Conservation (phyloP, 1,140 invertebrate genomes). For the Scaptomyza graminum region DNA sequence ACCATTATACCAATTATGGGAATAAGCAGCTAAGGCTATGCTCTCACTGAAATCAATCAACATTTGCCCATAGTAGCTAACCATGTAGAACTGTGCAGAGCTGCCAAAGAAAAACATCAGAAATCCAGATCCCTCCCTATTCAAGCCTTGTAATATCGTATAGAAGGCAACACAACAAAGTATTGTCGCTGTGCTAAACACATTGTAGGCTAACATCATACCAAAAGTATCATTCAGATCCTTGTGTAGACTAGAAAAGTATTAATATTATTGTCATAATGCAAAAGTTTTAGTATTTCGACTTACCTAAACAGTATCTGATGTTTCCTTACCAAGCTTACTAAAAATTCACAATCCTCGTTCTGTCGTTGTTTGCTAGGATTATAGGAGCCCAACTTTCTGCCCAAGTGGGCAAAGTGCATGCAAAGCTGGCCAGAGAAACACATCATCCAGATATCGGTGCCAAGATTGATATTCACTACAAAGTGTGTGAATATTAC, state of each 20-base stretch:
- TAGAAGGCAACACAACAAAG: slow-evolving; percentile 48
- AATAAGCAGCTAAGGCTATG: slow-evolving; percentile 46
- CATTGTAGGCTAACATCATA: slow-evolving; percentile 51
- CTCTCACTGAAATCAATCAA: slow-evolving; percentile 46
- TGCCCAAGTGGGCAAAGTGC: slow-evolving; percentile 51
- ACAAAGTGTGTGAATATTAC: slow-evolving; percentile 39
- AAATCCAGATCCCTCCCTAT: slow-evolving; percentile 48
- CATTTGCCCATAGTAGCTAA: slow-evolving; percentile 53
- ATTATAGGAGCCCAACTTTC: slow-evolving; percentile 7
- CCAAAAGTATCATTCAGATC: slow-evolving; percentile 52
- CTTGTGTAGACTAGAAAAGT: slow-evolving; percentile 39
- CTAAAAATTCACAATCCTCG: slow-evolving; percentile 39
- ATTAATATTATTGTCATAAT: too few species aligned
- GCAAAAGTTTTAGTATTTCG: neutral
- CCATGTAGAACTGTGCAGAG: slow-evolving; percentile 55
- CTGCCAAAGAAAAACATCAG: slow-evolving; percentile 42
- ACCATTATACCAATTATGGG: slow-evolving; percentile 52
- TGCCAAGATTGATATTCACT: slow-evolving; percentile 46
- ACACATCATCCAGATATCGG: slow-evolving; percentile 61
- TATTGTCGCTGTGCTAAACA: slow-evolving; percentile 46
- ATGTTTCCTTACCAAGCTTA: slow-evolving; percentile 34
- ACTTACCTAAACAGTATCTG: slow-evolving; percentile 40
- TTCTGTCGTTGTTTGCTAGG: slow-evolving; percentile 9
- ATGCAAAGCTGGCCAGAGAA: slow-evolving; percentile 46
- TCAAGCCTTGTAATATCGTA: slow-evolving; percentile 45